Percentiles rank a stretch among this genome's conserved stretches.
Evolutionary conservation across 2,888 invertebrate genomes (phyloP).

Genomic region (Synanthedon vespiformis): DNA sequence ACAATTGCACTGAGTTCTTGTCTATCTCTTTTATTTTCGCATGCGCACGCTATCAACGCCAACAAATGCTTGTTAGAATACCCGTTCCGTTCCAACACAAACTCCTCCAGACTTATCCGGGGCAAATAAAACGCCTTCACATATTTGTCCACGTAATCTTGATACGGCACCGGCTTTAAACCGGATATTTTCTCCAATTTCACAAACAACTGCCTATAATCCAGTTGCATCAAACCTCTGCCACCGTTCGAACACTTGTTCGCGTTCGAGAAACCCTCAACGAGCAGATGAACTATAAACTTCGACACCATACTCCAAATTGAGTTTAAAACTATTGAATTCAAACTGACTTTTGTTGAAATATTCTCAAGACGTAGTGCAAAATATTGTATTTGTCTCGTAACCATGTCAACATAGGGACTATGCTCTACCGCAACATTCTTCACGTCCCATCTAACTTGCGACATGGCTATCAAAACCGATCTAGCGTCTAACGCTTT

Average conservation of each 20-base stretch:
- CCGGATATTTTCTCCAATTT: conserved; percentile 90
- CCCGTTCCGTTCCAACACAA: conserved; percentile 87
- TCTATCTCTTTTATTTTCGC: conserved; percentile 88
- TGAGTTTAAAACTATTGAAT: conserved; percentile 74
- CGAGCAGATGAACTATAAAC: conserved; percentile 86
- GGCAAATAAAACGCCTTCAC: conserved; percentile 97
- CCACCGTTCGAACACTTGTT: conserved; percentile 97
- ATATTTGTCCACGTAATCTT: conserved; percentile 92
- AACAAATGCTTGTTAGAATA: conserved; percentile 90
- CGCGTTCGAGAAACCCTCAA: conserved; percentile 93
- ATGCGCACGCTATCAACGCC: conserved; percentile 86
- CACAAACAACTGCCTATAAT: conserved; percentile 93
- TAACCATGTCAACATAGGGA: conserved; percentile 83
- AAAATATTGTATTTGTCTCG: conserved; percentile 81
- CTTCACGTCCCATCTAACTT: conserved; percentile 95
- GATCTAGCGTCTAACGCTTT: conserved; percentile 82
- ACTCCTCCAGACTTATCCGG: conserved; percentile 87
- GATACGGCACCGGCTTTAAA: conserved; percentile 86
- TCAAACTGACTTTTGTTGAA: conserved; percentile 76
- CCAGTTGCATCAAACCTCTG: conserved; percentile 96
- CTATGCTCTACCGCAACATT: conserved; percentile 96
- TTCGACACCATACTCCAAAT: conserved; percentile 92
- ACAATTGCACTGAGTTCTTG: conserved; percentile 81
- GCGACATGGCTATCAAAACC: conserved; percentile 86
- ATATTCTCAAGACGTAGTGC: conserved; percentile 83